Conservation (phyloP, 2,113 vertebrate species). For the Heteronetta atricapilla region DNA sequence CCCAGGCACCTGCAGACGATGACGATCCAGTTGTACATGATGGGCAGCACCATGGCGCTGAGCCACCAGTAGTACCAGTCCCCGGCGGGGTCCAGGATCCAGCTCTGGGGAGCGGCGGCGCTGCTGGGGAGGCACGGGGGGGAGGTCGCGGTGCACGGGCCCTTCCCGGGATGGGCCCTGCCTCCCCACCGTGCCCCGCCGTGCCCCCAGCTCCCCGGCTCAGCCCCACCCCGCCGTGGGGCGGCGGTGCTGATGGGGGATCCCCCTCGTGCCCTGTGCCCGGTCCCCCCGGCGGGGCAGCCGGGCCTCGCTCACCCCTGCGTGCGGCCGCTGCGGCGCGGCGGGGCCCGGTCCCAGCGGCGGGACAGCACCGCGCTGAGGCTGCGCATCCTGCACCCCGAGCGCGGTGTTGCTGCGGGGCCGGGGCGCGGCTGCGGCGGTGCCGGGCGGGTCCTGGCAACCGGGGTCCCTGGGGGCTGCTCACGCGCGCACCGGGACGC, state of each 20-base stretch:
- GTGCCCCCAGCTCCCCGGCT: no score
- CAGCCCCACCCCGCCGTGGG: no score
- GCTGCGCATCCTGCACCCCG: neutral
- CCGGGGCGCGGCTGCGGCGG: no score
- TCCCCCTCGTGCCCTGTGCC: no score
- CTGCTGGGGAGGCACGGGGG: neutral
- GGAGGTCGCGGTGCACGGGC: neutral
- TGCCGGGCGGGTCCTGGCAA: neutral
- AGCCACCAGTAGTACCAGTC: slow-evolving; percentile 89
- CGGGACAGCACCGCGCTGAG: neutral
- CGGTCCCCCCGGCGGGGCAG: no score
- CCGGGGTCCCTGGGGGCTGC: neutral
- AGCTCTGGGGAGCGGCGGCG: accelerated
- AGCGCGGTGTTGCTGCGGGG: neutral
- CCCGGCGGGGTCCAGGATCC: slow-evolving; percentile 84
- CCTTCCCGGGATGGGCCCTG: neutral
- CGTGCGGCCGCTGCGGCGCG: accelerated
- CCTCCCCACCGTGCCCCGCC: neutral
- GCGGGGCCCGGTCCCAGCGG: neutral
- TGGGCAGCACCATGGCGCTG: slow-evolving; percentile 82
- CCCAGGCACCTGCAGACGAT: slow-evolving; percentile 85
- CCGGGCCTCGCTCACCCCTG: neutral
- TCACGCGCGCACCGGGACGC: no score
- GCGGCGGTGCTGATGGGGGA: no score
- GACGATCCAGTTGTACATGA: slow-evolving; percentile 90